Evolutionary conservation across 2,797 vertebrate genomes (phyloP).

Genomic region (Zalophus californianus): DNA sequence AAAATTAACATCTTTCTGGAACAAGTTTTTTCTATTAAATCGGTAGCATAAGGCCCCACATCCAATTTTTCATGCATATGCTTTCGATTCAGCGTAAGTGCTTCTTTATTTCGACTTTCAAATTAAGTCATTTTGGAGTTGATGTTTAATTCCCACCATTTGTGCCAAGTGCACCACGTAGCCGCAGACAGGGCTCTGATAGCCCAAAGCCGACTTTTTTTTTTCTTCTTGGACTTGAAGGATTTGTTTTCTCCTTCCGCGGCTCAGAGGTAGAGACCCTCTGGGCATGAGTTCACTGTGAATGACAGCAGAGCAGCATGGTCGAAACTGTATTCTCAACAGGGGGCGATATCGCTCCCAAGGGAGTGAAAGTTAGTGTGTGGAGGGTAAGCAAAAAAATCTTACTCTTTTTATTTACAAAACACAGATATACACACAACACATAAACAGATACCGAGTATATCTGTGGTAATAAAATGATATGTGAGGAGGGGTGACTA

Average conservation of each 20-base stretch:
- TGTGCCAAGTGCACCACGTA: neutral
- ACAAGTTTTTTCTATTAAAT: slow-evolving; percentile 15
- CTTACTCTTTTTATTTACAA: neutral
- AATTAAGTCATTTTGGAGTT: neutral
- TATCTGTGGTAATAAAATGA: neutral
- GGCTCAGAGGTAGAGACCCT: neutral
- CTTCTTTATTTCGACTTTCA: slow-evolving; percentile 44
- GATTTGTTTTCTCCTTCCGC: neutral
- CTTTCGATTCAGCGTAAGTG: slow-evolving; percentile 1
- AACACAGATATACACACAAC: neutral
- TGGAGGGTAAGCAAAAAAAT: neutral
- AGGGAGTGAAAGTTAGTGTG: neutral
- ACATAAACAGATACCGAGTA: neutral
- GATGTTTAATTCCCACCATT: neutral
- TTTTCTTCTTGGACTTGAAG: neutral
- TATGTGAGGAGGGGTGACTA: neutral
- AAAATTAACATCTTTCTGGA: slow-evolving; percentile 8
- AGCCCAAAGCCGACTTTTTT: neutral
- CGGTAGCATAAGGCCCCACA: neutral
- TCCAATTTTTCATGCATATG: neutral
- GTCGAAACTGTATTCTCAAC: neutral
- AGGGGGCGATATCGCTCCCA: too few species aligned
- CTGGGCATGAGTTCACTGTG: neutral
- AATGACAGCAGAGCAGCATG: neutral
- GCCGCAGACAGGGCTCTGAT: neutral